Evolutionary conservation across 2,888 invertebrate genomes (phyloP).

Genomic region (Clanis bilineata): DNA sequence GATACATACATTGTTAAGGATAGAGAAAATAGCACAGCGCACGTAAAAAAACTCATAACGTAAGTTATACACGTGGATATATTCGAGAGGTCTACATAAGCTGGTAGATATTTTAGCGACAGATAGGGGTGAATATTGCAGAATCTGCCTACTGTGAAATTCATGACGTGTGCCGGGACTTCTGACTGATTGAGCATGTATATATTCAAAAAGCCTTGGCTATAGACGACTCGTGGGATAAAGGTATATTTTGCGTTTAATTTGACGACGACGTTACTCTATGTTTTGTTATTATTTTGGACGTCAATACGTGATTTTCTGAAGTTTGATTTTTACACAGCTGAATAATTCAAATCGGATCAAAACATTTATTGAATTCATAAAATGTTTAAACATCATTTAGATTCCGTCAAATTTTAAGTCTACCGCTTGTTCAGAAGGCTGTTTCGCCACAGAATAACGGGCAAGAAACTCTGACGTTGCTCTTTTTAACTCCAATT

Average conservation of each 20-base stretch:
- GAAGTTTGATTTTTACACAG: neutral
- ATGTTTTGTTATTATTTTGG: neutral
- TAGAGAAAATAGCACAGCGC: neutral
- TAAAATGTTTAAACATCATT: too few species aligned
- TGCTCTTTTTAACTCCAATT: too few species aligned
- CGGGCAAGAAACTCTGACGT: too few species aligned
- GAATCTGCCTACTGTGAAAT: slow-evolving; percentile 60
- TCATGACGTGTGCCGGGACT: slow-evolving; percentile 63
- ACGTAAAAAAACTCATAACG: slow-evolving; percentile 21
- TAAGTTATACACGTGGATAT: slow-evolving; percentile 24
- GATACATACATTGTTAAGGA: neutral
- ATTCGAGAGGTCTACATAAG: slow-evolving; percentile 30
- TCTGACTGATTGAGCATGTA: slow-evolving; percentile 67
- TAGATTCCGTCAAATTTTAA: too few species aligned
- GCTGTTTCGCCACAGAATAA: too few species aligned
- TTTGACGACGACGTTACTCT: neutral
- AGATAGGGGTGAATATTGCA: slow-evolving; percentile 56
- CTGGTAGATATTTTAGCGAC: slow-evolving; percentile 31
- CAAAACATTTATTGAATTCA: too few species aligned
- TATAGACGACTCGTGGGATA: neutral
- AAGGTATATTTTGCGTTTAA: slow-evolving; percentile 3
- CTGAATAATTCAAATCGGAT: too few species aligned
- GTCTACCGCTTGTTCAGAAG: too few species aligned
- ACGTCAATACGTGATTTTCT: neutral
- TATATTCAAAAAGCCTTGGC: slow-evolving; percentile 38